phyloP scores from a whole-genome alignment of 1,140 invertebrate genomes.

The Drosophila pectinifera region DNA sequence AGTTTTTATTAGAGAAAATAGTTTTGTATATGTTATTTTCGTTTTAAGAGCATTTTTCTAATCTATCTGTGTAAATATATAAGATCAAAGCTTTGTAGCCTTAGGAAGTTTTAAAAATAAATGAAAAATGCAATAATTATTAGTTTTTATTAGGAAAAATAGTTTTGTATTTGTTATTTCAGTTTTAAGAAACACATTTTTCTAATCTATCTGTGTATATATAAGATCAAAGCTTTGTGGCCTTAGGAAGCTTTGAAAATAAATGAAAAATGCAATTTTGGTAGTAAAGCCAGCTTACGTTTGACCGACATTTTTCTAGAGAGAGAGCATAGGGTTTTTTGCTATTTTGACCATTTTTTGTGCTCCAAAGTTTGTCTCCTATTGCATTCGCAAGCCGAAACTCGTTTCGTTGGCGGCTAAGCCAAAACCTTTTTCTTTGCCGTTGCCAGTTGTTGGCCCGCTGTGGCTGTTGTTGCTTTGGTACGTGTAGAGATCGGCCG shows the following conservation, averaged over 20 bases:
- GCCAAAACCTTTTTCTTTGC: slow-evolving; percentile 35
- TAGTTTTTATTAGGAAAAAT: no score
- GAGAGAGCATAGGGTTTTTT: slow-evolving; percentile 10
- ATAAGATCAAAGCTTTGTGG: no score
- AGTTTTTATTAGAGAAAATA: no score
- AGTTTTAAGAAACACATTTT: no score
- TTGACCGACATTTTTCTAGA: slow-evolving; percentile 12
- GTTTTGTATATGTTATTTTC: no score
- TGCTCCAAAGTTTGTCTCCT: slow-evolving; percentile 34
- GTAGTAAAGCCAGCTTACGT: slow-evolving; percentile 10
- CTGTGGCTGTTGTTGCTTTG: slow-evolving; percentile 23
- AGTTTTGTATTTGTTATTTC: no score
- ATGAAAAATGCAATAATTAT: no score
- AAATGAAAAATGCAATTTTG: neutral
- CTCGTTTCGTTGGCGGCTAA: slow-evolving; percentile 56
- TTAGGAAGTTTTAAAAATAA: no score
- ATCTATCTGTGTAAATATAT: no score
- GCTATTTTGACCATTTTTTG: neutral
- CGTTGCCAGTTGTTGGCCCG: neutral
- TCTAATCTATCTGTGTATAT: no score
- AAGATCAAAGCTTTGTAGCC: no score
- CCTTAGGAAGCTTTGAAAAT: neutral
- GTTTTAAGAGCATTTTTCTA: no score
- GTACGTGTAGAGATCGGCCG: slow-evolving; percentile 60
- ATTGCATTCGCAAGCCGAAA: slow-evolving; percentile 68